Evolutionary conservation across 2,888 invertebrate species (phyloP).

Genomic region (Chrysomela aeneicollis): DNA sequence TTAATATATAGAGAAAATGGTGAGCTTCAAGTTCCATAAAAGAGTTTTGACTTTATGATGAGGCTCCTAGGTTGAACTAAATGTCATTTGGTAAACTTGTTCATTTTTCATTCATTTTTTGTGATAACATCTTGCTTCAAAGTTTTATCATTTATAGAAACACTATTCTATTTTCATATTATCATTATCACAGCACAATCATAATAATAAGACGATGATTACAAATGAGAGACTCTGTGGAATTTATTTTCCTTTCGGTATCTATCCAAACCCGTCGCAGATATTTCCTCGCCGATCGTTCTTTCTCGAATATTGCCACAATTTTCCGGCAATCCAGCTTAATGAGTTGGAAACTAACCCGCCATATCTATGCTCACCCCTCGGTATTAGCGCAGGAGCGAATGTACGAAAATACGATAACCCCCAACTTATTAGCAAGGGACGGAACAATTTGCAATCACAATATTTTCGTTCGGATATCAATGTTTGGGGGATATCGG

Average conservation of each 20-base stretch:
- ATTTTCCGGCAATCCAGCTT: constrained; percentile 42
- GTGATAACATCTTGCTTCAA: no score
- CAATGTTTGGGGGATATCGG: constrained; percentile 24
- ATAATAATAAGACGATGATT: not conserved
- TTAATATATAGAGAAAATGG: no score
- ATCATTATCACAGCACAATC: no score
- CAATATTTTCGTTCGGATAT: constrained; percentile 43
- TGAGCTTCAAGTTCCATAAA: no score
- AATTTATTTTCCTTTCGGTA: constrained; percentile 5
- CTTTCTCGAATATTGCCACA: constrained; percentile 31
- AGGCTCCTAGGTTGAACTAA: no score
- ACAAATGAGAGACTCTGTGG: constrained; percentile 15
- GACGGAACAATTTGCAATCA: constrained; percentile 46
- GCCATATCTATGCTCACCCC: constrained; percentile 38
- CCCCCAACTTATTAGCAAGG: constrained; percentile 40
- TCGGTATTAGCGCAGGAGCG: constrained; percentile 12
- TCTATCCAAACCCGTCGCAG: not conserved
- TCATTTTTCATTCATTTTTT: no score
- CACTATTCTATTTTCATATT: no score
- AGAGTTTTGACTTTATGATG: no score
- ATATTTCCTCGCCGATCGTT: constrained; percentile 4
- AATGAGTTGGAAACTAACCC: constrained; percentile 42
- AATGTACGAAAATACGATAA: constrained; percentile 19
- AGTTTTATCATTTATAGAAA: no score
- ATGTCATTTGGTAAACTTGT: no score